Base-by-base conservation (phyloP, 1,140 invertebrate species). In the Orius laevigatus region DNA sequence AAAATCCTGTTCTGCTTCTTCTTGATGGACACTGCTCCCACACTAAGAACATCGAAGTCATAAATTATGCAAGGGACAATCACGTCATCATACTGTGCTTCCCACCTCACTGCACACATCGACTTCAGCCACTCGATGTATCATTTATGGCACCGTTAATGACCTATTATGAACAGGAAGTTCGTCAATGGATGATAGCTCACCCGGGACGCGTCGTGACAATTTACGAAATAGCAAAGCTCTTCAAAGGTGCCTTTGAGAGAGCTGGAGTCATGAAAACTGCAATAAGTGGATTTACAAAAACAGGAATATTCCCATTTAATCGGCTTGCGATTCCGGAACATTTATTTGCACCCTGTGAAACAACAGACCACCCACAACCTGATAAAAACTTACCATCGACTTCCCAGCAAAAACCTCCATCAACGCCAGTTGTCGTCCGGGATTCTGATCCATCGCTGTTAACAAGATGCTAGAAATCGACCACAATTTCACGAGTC, bases 161-260 rank as follows among this genome's bases (percentile, higher is more conserved):
- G 44, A 20, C 36, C 1, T 51, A 55, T 46, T 55, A 57, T 35
- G 46, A 50, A 31, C 54, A 56, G 57, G 44, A 60, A 55, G 42
- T 53, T 45, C 61, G 67, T 57, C 58, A 39, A 34, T 73, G 67
- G 66, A 58, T 70, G 36, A 39, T 31, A 25, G 41, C 52, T 34
- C 57, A 63, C 57, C 42, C 52, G 25, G 58, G 57, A 10, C 53
- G 56, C 38, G 48, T 57, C 5, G 46, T 63, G 18, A 58, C 54
- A 18, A 19, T 53, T 8, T 66, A 40, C 57, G 55, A 59, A 19
- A 50, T 60, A 34, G 45, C 46, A 18, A 53, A 60, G 41, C 47
- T 58, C 18, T 59, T 60, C 52, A 55, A 55, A 11, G 58, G 53
- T 39, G 56, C 55, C 15, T 60, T 60, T 48, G 18, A 57, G 15